A percentile compares a stretch with the other conserved stretches of the same genome.
These are phyloP conservation scores for Hydra vulgaris DNA, from an alignment of 30 jellyfish, hydroid and myxozoan species.

Conservation along the genomic window DNA sequence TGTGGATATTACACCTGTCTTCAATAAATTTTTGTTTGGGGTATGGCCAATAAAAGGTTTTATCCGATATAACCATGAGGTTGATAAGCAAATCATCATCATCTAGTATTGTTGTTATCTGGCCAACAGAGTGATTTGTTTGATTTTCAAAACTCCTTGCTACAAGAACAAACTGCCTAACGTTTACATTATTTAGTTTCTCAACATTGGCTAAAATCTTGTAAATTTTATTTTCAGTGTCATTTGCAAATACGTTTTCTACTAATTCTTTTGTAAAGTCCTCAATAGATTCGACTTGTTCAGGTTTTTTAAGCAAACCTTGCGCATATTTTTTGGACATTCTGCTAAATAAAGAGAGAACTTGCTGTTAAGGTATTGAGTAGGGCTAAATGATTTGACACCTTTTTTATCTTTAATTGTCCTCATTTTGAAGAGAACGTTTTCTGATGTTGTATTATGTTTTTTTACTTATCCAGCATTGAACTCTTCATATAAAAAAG, in stretches of 20 bases:
- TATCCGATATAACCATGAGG: background rate
- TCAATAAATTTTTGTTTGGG: background rate
- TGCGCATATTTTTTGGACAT: background rate
- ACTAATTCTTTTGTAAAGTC: background rate
- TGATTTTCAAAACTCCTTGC: no score
- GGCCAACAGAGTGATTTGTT: no score
- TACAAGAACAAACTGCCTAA: no score
- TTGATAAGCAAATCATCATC: background rate
- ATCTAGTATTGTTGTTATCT: background rate
- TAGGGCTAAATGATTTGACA: background rate
- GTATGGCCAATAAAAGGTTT: background rate
- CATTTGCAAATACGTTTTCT: background rate
- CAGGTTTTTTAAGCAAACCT: background rate
- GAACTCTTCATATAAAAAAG: background rate
- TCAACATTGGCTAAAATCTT: no score
- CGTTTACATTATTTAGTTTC: no score
- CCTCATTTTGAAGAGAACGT: background rate
- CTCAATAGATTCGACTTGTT: background rate
- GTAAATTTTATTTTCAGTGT: background rate
- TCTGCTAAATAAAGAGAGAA: background rate
- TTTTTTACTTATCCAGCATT: background rate
- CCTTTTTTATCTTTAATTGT: background rate
- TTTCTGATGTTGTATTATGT: background rate
- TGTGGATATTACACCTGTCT: background rate
- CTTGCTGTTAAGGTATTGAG: background rate